These are phyloP conservation scores for Drosophila orosa DNA, from an alignment of 1,140 invertebrate genomes.

Conservation along the genomic window DNA sequence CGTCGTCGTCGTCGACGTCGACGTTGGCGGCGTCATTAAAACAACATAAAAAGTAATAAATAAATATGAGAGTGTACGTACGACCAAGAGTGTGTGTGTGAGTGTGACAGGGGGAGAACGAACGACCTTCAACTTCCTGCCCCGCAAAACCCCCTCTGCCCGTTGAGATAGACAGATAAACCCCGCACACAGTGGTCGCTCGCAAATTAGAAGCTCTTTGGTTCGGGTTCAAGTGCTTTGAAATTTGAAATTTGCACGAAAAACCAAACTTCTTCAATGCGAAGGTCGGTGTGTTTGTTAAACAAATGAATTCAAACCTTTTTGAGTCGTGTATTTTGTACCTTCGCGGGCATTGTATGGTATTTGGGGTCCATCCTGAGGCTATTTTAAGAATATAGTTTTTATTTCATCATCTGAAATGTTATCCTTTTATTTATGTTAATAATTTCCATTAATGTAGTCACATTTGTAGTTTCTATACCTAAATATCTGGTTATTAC, in stretches of 20 bases:
- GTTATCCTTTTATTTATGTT: background rate
- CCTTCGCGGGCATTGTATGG: too few species aligned
- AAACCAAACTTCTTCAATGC: constrained; percentile 18
- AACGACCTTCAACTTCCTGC: constrained; percentile 82
- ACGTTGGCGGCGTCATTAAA: constrained; percentile 79
- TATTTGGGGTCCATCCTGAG: too few species aligned
- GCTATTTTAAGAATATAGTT: background rate
- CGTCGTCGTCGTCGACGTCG: constrained; percentile 54
- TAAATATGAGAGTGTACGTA: constrained; percentile 69
- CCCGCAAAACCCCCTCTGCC: constrained; percentile 34
- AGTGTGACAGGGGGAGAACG: constrained; percentile 67
- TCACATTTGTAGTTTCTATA: too few species aligned
- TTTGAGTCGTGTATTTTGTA: background rate
- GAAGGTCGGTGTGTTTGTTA: constrained; percentile 17
- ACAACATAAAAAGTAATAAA: constrained; percentile 83
- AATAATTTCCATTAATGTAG: background rate
- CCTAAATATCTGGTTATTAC: too few species aligned
- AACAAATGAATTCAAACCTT: background rate
- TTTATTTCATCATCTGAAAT: background rate
- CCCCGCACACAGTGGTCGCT: constrained; percentile 40
- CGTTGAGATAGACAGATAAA: constrained; percentile 36
- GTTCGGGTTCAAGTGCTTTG: constrained; percentile 14
- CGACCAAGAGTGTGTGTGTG: constrained; percentile 34
- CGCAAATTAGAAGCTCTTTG: constrained; percentile 45
- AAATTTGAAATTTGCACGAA: constrained; percentile 4